Conservation (phyloP, 2,888 invertebrate species). For the Apotomis betuletana region DNA sequence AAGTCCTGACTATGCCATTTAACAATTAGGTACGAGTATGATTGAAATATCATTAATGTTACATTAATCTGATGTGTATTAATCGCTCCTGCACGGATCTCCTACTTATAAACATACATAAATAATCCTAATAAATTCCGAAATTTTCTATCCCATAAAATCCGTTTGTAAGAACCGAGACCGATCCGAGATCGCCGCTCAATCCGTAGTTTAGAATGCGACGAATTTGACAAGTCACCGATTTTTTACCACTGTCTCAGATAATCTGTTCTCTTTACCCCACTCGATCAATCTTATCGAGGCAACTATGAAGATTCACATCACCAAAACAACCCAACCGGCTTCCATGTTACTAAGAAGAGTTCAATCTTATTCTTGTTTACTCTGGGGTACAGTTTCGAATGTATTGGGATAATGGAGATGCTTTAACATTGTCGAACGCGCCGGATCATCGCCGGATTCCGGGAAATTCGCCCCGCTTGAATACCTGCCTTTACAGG, state of each 20-base stretch:
- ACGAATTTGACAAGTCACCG: conserved; percentile 83
- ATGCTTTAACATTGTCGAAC: conserved; percentile 65
- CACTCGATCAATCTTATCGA: conserved; percentile 84
- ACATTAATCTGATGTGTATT: too few species aligned
- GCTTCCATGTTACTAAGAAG: conserved; percentile 9
- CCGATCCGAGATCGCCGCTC: conserved; percentile 61
- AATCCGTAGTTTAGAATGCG: conserved; percentile 74
- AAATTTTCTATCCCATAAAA: conserved; percentile 45
- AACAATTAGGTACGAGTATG: too few species aligned
- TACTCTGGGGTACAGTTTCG: conserved; percentile 44
- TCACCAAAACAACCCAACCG: conserved; percentile 51
- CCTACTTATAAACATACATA: not conserved
- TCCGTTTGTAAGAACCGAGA: conserved; percentile 58
- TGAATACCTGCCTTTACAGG: conserved; percentile 82
- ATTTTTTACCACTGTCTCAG: conserved; percentile 75
- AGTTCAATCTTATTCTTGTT: conserved; percentile 45
- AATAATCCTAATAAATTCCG: conserved; percentile 20
- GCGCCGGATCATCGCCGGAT: conserved; percentile 82
- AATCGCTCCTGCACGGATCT: not conserved
- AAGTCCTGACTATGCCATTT: too few species aligned
- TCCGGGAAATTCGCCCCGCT: conserved; percentile 82
- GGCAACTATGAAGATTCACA: conserved; percentile 62
- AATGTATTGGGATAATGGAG: conserved; percentile 53
- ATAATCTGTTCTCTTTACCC: conserved; percentile 80
- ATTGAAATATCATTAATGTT: too few species aligned